These are phyloP conservation scores for Megaleporinus macrocephalus DNA, from an alignment of 2,113 vertebrate species.

Conservation along the genomic window DNA sequence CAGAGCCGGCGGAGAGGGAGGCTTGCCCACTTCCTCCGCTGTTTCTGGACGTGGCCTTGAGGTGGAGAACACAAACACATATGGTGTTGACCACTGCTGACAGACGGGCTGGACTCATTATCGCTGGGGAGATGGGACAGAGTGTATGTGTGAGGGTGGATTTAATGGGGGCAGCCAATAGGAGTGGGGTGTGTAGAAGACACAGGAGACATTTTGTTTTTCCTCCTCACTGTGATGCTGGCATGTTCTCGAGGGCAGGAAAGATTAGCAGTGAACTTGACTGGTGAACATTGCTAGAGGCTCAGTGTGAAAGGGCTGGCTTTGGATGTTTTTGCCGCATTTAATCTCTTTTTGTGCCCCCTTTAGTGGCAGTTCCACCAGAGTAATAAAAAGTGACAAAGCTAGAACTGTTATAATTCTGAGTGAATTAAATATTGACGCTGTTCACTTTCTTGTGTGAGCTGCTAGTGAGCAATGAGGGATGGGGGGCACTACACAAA, in stretches of 20 bases:
- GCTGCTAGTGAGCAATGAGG: no score
- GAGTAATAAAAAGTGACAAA: no score
- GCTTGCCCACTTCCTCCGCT: background rate
- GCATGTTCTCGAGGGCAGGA: background rate
- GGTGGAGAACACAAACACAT: constrained; percentile 45
- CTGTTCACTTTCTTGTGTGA: no score
- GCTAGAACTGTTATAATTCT: no score
- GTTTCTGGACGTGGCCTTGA: constrained; percentile 34
- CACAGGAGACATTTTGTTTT: background rate
- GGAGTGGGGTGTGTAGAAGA: background rate
- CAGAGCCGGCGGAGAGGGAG: background rate
- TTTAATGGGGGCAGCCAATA: background rate
- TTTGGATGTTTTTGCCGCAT: no score
- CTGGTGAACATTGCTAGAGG: no score
- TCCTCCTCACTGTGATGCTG: background rate
- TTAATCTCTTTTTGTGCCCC: no score
- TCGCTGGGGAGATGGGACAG: constrained; percentile 6
- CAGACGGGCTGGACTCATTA: constrained; percentile 46
- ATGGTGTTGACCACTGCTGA: constrained; percentile 42
- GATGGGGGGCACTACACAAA: no score
- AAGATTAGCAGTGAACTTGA: background rate
- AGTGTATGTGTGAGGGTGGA: background rate
- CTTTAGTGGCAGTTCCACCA: no score
- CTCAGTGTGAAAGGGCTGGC: no score
- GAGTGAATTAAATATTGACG: no score